These are phyloP conservation scores for Chiridota heheva DNA, from an alignment of 35 echinoderm and acorn worm species.

Conservation along the genomic window DNA sequence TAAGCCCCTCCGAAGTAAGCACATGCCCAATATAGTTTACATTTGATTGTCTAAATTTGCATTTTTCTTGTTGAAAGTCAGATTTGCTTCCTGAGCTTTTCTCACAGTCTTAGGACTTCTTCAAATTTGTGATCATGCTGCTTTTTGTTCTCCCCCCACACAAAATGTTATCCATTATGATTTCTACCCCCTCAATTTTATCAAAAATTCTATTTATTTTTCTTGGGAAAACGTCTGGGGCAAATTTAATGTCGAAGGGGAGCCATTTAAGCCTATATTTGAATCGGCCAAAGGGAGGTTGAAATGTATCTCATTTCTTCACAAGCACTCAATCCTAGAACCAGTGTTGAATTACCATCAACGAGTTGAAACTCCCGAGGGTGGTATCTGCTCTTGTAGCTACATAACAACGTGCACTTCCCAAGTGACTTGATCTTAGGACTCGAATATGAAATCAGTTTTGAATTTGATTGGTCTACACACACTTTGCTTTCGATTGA, in stretches of 20 bases:
- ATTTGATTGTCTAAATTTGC: conserved; percentile 5
- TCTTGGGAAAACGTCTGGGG: conserved; percentile 37
- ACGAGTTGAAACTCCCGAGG: conserved; percentile 14
- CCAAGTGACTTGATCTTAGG: not conserved
- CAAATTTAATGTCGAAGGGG: conserved; percentile 48
- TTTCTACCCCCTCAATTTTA: conserved; percentile 14
- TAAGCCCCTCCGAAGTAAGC: conserved; percentile 15
- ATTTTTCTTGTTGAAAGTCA: conserved; percentile 41
- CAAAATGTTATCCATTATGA: conserved; percentile 55
- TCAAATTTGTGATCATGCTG: not conserved
- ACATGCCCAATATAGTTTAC: conserved; percentile 27
- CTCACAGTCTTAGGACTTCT: not conserved
- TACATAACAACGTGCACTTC: conserved; percentile 9
- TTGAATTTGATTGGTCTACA: too few relatives aligned
- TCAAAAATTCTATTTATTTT: conserved; percentile 30
- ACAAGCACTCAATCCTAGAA: not conserved
- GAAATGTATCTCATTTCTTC: conserved; percentile 17
- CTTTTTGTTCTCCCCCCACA: conserved; percentile 12
- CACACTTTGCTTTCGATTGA: too few relatives aligned
- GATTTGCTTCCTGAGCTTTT: conserved; percentile 1
- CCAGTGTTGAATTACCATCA: not conserved
- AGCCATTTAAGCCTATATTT: conserved; percentile 24
- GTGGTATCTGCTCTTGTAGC: not conserved
- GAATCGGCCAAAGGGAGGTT: conserved; percentile 30
- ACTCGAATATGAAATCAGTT: not conserved